Evolutionary conservation across 2,797 vertebrate species (phyloP).

Genomic region (Myotis pilosus): DNA sequence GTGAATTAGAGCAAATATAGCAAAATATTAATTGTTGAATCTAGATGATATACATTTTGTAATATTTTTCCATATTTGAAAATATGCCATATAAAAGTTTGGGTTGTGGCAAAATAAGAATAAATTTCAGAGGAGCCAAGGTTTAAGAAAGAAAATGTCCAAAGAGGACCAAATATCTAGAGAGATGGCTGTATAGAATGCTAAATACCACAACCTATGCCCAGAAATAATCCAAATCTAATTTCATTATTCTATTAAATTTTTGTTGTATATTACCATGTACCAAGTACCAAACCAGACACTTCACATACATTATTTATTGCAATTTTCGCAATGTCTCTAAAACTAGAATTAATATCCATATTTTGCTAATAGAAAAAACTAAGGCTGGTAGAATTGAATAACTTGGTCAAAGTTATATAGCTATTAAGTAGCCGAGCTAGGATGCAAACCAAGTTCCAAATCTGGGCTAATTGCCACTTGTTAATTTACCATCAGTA

Average conservation of each 20-base stretch:
- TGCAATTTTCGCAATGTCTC: background rate
- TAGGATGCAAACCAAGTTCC: background rate
- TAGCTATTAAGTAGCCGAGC: background rate
- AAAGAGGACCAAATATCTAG: background rate
- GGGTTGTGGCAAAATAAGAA: background rate
- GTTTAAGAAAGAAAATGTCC: background rate
- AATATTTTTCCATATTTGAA: background rate
- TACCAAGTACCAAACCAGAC: background rate
- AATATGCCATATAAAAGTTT: background rate
- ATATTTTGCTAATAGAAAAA: background rate
- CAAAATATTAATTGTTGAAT: background rate
- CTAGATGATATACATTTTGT: background rate
- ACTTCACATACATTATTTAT: background rate
- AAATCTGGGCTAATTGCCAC: background rate
- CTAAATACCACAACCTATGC: background rate
- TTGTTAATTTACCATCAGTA: conserved; percentile 17
- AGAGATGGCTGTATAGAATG: background rate
- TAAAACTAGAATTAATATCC: background rate
- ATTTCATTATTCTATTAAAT: background rate
- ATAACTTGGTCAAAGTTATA: background rate
- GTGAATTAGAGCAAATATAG: background rate
- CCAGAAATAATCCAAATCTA: background rate
- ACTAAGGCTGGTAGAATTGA: background rate
- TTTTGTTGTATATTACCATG: background rate
- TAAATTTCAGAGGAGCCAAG: background rate